These are phyloP conservation scores for Meandrina meandrites DNA, from an alignment of 92 coral and sea anemone species.

Conservation along the genomic window DNA sequence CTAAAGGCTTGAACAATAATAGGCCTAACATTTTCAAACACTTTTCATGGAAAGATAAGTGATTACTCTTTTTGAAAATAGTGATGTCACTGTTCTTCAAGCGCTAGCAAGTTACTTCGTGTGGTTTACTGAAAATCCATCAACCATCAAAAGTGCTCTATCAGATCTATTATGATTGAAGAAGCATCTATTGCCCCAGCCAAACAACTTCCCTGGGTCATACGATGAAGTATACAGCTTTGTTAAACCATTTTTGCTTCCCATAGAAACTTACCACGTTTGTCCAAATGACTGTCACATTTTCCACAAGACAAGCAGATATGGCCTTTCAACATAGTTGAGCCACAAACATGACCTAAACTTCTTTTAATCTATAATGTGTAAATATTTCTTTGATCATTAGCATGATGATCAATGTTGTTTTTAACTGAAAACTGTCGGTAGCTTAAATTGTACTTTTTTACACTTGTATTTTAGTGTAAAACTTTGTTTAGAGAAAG, in stretches of 20 bases:
- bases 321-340: conserved; percentile 52
- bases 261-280: conserved; percentile 15
- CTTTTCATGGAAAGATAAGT: no score
- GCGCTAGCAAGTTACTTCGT: conserved; percentile 28
- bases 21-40: no score
- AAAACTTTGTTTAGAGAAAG: no score
- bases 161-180: conserved; percentile 10
- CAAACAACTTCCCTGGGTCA: conserved; percentile 38
- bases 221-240: conserved; percentile 34
- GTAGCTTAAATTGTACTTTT: no score
- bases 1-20: no score
- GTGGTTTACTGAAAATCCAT: conserved; percentile 53
- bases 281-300: conserved; percentile 52
- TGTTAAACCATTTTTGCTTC: conserved; percentile 41
- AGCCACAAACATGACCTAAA: no score
- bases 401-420: no score
- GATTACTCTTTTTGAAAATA: neutral
- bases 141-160: conserved; percentile 44
- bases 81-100: conserved; percentile 27
- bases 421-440: no score
- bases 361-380: no score
- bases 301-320: conserved; percentile 35
- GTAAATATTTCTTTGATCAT: no score
- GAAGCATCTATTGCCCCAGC: neutral
- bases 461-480: no score